Evolutionary conservation across 2,113 vertebrate species (phyloP).

Genomic region (Scopus umbretta): DNA sequence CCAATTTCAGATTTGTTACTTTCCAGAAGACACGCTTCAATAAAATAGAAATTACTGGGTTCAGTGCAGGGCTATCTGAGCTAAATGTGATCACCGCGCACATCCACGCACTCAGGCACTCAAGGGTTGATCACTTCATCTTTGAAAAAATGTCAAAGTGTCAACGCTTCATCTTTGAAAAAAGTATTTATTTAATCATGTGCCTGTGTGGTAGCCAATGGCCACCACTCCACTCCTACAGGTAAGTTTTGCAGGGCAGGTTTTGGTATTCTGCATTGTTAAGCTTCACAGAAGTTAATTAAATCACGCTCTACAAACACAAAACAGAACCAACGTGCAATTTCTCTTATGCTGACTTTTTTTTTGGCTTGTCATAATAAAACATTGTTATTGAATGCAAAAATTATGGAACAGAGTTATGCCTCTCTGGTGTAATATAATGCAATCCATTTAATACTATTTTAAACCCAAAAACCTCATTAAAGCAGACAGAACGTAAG

Average conservation of each 20-base stretch:
- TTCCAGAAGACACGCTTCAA: neutral
- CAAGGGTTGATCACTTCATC: neutral
- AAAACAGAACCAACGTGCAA: neutral
- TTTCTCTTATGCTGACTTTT: neutral
- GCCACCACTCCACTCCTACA: neutral
- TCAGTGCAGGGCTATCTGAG: neutral
- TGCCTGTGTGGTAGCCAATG: neutral
- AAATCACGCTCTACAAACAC: neutral
- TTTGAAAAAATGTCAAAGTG: neutral
- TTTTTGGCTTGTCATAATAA: constrained; percentile 47
- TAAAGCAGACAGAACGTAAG: constrained; percentile 35
- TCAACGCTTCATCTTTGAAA: neutral
- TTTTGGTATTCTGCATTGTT: neutral
- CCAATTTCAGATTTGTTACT: neutral
- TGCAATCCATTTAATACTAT: constrained; percentile 65
- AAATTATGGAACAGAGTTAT: constrained; percentile 55
- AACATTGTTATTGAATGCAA: constrained; percentile 61
- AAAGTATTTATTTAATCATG: neutral
- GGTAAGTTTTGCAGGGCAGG: neutral
- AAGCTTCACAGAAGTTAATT: constrained; percentile 6
- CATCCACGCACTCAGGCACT: neutral
- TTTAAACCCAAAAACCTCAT: constrained; percentile 64
- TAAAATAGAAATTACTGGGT: neutral
- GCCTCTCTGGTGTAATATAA: constrained; percentile 61
- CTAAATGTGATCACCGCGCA: rapidly evolving